phyloP scores from a whole-genome alignment of 2,797 vertebrate species.

The Meda fulgida region DNA sequence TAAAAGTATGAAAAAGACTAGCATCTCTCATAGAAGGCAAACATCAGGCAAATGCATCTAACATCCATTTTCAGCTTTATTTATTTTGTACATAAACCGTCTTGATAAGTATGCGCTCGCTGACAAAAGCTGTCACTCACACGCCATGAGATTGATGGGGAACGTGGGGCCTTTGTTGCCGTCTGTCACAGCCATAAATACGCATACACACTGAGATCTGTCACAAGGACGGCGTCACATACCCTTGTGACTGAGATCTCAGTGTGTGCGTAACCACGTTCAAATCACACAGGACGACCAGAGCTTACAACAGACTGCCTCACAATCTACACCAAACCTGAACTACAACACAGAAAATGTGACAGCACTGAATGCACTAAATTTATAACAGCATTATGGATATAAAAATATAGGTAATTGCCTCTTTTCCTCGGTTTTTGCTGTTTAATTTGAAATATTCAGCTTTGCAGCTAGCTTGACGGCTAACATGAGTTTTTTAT shows the following conservation, averaged over 20 bases:
- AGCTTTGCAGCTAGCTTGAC: background rate
- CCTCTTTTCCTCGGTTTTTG: background rate
- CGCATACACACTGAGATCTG: background rate
- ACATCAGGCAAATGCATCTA: background rate
- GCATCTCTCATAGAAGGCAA: background rate
- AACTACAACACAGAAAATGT: background rate
- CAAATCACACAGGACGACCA: slow-evolving; percentile 2
- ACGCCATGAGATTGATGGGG: background rate
- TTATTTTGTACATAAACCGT: background rate
- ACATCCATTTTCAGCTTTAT: slow-evolving; percentile 10
- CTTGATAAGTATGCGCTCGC: background rate
- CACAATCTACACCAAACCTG: background rate
- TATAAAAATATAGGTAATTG: background rate
- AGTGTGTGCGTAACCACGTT: background rate
- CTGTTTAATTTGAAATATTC: background rate
- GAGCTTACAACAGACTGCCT: background rate
- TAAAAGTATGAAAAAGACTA: background rate
- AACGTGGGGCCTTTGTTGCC: background rate
- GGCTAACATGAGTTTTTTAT: background rate
- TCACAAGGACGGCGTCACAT: background rate
- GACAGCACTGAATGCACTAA: background rate
- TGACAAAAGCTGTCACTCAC: slow-evolving; percentile 21
- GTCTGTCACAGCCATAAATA: slow-evolving; percentile 7
- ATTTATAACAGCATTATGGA: background rate
- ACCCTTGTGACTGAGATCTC: background rate